Evolutionary conservation across 1,140 invertebrate species (phyloP).

Genomic region (Drosophila mayri): DNA sequence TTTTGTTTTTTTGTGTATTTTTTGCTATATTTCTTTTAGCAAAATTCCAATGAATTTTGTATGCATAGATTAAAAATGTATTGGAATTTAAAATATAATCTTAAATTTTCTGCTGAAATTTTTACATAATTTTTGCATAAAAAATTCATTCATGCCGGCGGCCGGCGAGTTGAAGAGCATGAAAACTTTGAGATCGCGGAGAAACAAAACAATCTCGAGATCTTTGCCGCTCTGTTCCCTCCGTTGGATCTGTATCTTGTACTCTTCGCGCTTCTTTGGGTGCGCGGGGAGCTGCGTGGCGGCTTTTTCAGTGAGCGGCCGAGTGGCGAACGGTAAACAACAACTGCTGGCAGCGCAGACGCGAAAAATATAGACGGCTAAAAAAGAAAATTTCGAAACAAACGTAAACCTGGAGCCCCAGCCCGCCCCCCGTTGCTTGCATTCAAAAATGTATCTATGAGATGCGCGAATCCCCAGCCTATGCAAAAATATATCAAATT

Average conservation of each 20-base stretch:
- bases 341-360: conserved; percentile 51
- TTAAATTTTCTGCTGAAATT: background rate
- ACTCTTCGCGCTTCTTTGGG: conserved; percentile 50
- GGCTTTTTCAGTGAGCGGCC: conserved; percentile 69
- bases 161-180: conserved; percentile 17
- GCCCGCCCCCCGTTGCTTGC: conserved; percentile 8
- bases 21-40: too few relatives aligned
- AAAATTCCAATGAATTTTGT: too few relatives aligned
- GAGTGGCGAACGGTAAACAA: conserved; percentile 80
- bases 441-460: conserved; percentile 40
- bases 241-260: conserved; percentile 35
- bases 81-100: too few relatives aligned
- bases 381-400: conserved; percentile 58
- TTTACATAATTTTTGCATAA: conserved; percentile 17
- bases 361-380: conserved; percentile 21
- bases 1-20: too few relatives aligned
- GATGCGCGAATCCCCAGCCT: conserved; percentile 33
- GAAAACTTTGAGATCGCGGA: conserved; percentile 27
- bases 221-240: conserved; percentile 35
- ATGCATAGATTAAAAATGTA: too few relatives aligned
- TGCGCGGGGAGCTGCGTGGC: conserved; percentile 41
- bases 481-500: conserved; percentile 36
- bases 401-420: conserved; percentile 39
- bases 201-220: conserved; percentile 35
- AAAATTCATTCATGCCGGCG: conserved; percentile 18